phyloP scores from a whole-genome alignment of 2,113 vertebrate species.

The Dendrocopos noguchii region DNA sequence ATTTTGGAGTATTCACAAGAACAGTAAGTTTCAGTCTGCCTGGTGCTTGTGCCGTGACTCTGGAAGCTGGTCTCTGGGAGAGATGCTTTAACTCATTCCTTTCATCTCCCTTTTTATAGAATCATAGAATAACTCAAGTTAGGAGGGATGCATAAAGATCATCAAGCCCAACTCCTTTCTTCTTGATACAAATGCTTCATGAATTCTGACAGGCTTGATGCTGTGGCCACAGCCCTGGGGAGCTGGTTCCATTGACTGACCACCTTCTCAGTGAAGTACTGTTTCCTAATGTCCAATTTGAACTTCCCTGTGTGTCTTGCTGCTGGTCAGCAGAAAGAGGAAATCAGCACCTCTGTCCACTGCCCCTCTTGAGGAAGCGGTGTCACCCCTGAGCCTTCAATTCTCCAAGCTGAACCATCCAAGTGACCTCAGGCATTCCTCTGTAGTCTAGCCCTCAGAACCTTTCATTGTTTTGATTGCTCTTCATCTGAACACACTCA shows the following conservation, averaged over 20 bases:
- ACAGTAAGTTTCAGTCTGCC: accelerated
- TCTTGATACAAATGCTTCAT: accelerated
- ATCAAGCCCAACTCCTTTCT: not conserved
- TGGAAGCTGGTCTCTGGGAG: not conserved
- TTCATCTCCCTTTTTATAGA: not conserved
- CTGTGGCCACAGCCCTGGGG: not conserved
- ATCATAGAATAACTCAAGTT: too few species aligned
- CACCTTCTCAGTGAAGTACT: not conserved
- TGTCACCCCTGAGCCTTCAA: too few species aligned
- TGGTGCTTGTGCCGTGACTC: accelerated
- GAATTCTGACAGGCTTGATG: not conserved
- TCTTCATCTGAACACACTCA: not conserved
- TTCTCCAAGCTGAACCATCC: not conserved
- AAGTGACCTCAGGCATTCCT: not conserved
- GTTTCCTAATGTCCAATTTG: not conserved
- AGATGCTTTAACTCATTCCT: not conserved
- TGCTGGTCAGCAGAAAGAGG: not conserved
- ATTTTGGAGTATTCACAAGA: not conserved
- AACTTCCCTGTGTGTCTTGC: not conserved
- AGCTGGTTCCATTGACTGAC: not conserved
- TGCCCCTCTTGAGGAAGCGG: not conserved
- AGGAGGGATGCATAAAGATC: not conserved
- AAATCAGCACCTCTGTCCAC: not conserved
- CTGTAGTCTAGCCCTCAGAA: not conserved
- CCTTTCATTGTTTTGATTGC: too few species aligned